Percentiles rank a stretch among this genome's conserved stretches.
phyloP scores from a whole-genome alignment of 2,113 vertebrate genomes.

The Nannospalax galili region DNA sequence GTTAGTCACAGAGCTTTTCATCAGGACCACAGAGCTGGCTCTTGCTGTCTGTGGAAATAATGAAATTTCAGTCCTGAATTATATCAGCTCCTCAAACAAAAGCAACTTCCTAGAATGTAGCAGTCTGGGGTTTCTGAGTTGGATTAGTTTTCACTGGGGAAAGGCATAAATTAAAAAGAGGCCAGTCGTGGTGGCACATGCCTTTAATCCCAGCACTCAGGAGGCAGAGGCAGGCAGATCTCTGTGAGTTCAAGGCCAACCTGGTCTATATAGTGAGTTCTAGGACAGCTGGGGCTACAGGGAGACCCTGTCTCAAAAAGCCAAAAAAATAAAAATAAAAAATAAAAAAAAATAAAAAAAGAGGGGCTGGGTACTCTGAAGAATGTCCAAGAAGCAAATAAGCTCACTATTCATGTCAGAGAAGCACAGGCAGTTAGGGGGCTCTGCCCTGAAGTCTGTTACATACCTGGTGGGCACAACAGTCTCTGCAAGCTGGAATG shows the following conservation, averaged over 20 bases:
- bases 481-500: not conserved
- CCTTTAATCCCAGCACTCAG: too few species aligned
- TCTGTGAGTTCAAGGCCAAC: too few species aligned
- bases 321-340: too few species aligned
- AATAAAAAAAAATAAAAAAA: slow-evolving; percentile 47
- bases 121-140: not conserved
- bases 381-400: slow-evolving; percentile 57
- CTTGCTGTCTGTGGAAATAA: slow-evolving; percentile 55
- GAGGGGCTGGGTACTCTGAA: not conserved
- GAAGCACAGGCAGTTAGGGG: not conserved
- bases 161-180: slow-evolving; percentile 48
- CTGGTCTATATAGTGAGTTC: too few species aligned
- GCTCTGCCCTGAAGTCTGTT: not conserved
- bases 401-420: slow-evolving; percentile 1
- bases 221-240: too few species aligned
- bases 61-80: not conserved
- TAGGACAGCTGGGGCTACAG: too few species aligned
- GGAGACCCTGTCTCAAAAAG: too few species aligned
- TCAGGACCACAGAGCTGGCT: slow-evolving; percentile 18
- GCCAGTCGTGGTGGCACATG: too few species aligned
- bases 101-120: slow-evolving; percentile 40
- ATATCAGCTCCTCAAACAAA: slow-evolving; percentile 57
- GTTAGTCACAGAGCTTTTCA: slow-evolving; percentile 77
- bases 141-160: slow-evolving; percentile 35
- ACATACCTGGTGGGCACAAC: slow-evolving; percentile 34